A percentile compares a stretch with the other conserved stretches of the same genome.
phyloP scores from a whole-genome alignment of 2,888 invertebrate species.

The Globia sparganii region DNA sequence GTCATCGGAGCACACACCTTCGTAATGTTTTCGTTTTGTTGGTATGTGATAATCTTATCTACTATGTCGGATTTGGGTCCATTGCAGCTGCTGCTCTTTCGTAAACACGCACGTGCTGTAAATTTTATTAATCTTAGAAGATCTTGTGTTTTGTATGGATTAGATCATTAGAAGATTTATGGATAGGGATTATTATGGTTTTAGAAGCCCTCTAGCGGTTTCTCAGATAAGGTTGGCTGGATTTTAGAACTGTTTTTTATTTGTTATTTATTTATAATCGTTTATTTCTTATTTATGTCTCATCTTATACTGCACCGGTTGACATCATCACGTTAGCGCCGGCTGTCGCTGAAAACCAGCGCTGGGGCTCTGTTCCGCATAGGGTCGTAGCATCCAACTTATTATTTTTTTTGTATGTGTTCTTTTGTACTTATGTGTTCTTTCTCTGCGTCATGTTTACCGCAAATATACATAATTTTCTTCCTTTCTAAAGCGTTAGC shows the following conservation, averaged over 20 bases:
- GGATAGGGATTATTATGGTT: neutral
- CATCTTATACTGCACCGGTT: neutral
- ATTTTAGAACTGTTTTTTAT: too few species aligned
- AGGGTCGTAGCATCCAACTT: neutral
- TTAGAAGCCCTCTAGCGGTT: neutral
- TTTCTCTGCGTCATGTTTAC: neutral
- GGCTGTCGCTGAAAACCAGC: neutral
- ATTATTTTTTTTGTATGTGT: neutral
- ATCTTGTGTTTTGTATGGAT: constrained; percentile 17
- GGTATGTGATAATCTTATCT: constrained; percentile 66
- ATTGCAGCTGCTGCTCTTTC: constrained; percentile 61
- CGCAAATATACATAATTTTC: neutral
- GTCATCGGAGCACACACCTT: constrained; percentile 71
- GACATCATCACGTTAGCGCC: neutral
- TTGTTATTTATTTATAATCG: neutral
- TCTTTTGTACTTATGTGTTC: neutral
- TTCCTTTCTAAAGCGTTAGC: neutral
- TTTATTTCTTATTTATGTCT: neutral
- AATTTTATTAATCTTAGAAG: constrained; percentile 44
- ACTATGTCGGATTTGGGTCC: constrained; percentile 62
- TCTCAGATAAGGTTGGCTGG: neutral
- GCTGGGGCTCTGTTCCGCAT: neutral
- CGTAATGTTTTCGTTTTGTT: constrained; percentile 41
- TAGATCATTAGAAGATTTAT: constrained; percentile 40
- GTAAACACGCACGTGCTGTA: constrained; percentile 52